Evolutionary conservation across 2,113 vertebrate genomes (phyloP), one percentile per base, ranked within the genome.

Genomic region (Pelvicachromis taeniatus): DNA sequence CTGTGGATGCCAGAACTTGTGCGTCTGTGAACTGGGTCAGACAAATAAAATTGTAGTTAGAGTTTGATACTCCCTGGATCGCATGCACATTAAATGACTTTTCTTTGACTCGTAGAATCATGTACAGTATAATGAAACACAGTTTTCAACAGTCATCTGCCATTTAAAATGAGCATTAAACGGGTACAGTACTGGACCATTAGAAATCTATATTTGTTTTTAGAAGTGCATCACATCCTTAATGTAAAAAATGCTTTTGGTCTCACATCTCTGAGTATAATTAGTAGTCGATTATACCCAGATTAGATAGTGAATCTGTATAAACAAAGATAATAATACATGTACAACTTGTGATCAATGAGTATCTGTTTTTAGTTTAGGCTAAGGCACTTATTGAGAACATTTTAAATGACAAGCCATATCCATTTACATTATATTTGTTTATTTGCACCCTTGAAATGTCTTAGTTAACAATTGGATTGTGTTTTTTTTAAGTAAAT

Each of bases 11-110:
- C 91, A 87, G 50, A 78, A 58, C 48, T 50, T n/a, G 50, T 10
- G 52, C 70, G 59, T 78, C 81, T 77, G 83, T 79, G 88, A 92
- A 89, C 65, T 79, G 56, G 86, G 87, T 91, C 93, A 89, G 59
- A 84, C 75, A 65, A 65, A 23, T 82, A 89, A 55, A 85, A 45
- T 81, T 53, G 80, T 12, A 12, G 59, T 81, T 80, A 55, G 45
- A 70, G 75, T 82, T 26, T 87, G 61, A 85, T 77, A 29, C 45
- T 79, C 40, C 55, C 89, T 79, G 52, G 59, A 81, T 84, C n/a
- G 11, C 6, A 29, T 42, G 8, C 26, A 75, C 70, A 52, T 52
- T 75, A 75, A 75, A 33, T 77, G 12, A 77, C 9, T 42, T 78
- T 35, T 68, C 23, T 29, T 31, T n/a, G 58, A 78, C 12, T 70